Conservation (phyloP, 2,113 vertebrate genomes). For the Turdus rufiventris region DNA sequence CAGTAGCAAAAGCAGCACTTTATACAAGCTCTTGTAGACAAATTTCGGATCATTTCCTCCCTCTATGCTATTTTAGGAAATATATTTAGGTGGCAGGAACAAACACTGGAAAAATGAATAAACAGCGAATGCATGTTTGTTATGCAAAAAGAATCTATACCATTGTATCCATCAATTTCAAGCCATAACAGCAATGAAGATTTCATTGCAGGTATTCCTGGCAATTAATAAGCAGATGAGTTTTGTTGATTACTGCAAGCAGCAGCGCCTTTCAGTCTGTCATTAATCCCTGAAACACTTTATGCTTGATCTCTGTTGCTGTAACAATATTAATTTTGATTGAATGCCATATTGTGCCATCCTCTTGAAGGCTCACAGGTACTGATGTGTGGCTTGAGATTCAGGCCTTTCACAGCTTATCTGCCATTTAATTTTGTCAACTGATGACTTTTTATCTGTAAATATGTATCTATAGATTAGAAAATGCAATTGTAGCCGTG, state of each 20-base stretch:
- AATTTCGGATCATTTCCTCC: conserved; percentile 13
- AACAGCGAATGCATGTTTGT: not conserved
- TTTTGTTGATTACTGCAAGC: not conserved
- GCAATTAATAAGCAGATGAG: not conserved
- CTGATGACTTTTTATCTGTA: not conserved
- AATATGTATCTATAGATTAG: not conserved
- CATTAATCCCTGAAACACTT: not conserved
- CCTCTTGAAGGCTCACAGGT: not conserved
- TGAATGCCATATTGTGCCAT: not conserved
- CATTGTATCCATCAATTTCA: not conserved
- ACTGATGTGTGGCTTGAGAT: not conserved
- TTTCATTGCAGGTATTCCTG: not conserved
- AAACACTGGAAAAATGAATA: not conserved
- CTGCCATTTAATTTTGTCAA: not conserved
- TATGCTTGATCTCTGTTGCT: not conserved
- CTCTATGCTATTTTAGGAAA: not conserved
- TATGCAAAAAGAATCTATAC: not conserved
- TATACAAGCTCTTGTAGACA: not conserved
- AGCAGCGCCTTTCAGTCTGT: not conserved
- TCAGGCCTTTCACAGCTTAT: not conserved
- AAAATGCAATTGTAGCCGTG: not conserved
- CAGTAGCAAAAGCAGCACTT: not conserved
- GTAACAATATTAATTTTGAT: not conserved
- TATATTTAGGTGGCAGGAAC: not conserved
- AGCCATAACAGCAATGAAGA: not conserved